A percentile compares a stretch with the other conserved stretches of the same genome.
Evolutionary conservation across 2,113 vertebrate species (phyloP).

Genomic region (Colinus virginianus): DNA sequence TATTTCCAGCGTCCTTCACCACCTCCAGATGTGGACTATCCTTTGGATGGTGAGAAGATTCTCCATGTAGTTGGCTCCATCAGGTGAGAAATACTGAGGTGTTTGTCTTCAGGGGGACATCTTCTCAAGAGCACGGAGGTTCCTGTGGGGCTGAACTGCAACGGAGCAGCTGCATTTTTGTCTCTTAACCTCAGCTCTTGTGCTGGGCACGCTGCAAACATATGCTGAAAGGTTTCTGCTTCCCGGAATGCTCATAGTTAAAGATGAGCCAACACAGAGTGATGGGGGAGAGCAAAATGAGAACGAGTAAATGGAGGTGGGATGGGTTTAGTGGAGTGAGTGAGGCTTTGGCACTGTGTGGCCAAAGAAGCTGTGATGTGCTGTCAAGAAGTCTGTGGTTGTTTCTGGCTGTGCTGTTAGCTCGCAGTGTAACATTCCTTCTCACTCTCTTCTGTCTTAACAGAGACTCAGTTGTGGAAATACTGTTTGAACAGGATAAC

Average conservation of each 20-base stretch:
- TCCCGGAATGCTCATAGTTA: not conserved
- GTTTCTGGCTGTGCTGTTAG: not conserved
- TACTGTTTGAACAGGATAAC: slow-evolving; percentile 98
- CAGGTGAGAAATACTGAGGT: slow-evolving; percentile 80
- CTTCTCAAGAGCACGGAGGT: not conserved
- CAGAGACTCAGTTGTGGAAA: slow-evolving; percentile 95
- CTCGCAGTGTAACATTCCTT: not conserved
- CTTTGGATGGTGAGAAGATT: slow-evolving; percentile 95
- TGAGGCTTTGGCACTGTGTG: not conserved
- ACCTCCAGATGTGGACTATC: slow-evolving; percentile 93
- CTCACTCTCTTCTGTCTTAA: slow-evolving; percentile 10
- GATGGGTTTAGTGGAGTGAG: not conserved
- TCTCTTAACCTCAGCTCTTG: not conserved
- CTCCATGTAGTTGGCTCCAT: slow-evolving; percentile 92
- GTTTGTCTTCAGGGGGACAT: not conserved
- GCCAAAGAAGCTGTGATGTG: not conserved
- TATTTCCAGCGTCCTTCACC: slow-evolving; percentile 86
- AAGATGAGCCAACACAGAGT: not conserved
- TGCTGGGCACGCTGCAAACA: not conserved
- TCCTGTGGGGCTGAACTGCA: not conserved
- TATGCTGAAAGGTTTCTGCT: not conserved
- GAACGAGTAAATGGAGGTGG: too few species aligned
- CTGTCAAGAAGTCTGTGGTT: not conserved
- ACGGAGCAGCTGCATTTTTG: not conserved
- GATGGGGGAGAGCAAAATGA: not conserved